These are phyloP conservation scores for Tetrapedia diversipes DNA, from an alignment of 2,888 invertebrate genomes.

Conservation along the genomic window DNA sequence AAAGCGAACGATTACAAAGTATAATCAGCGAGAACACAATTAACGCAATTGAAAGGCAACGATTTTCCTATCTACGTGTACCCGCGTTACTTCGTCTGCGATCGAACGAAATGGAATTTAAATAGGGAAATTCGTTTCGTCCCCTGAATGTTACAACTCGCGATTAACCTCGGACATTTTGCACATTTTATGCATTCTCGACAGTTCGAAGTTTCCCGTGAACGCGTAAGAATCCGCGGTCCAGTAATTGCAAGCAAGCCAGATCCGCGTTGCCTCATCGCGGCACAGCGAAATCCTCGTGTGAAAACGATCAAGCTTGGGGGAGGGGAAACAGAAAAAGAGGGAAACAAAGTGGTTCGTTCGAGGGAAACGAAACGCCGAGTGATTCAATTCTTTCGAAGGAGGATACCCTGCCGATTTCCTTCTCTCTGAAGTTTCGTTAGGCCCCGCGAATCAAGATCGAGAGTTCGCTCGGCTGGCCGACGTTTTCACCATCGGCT, in stretches of 20 bases:
- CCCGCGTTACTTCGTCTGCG: neutral
- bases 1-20: too few species aligned
- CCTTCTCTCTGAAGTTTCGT: conserved; percentile 2
- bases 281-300: neutral
- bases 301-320: neutral
- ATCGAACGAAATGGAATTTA: too few species aligned
- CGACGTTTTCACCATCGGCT: conserved; percentile 28
- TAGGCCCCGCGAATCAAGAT: conserved; percentile 12
- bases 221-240: too few species aligned
- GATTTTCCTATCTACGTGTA: neutral
- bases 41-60: neutral
- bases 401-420: conserved; percentile 7
- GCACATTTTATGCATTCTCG: too few species aligned
- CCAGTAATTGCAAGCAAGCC: neutral
- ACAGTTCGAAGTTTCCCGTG: too few species aligned
- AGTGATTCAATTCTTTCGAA: conserved; percentile 6
- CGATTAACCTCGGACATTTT: too few species aligned
- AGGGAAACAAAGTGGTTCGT: neutral
- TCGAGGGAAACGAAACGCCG: neutral
- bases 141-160: too few species aligned
- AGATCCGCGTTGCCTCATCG: neutral
- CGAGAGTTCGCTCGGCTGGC: conserved; percentile 11
- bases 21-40: neutral
- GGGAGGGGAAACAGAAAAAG: neutral
- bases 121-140: too few species aligned